These are phyloP conservation scores for Axinella damicornis DNA, from an alignment of 37 sponge, comb jelly and placozoan genomes.

Conservation along the genomic window DNA sequence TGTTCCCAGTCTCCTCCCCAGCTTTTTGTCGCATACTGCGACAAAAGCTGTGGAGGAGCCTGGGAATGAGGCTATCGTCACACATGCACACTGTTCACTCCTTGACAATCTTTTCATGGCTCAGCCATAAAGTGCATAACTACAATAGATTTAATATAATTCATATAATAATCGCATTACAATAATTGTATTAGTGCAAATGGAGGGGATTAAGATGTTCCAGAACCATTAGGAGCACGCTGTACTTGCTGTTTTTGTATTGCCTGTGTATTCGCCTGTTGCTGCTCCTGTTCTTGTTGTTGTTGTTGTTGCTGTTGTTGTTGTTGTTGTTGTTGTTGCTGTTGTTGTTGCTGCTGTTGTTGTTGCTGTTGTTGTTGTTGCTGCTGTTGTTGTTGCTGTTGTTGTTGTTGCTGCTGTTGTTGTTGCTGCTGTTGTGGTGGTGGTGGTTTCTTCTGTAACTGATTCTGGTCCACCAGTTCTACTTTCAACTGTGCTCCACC, in stretches of 20 bases:
- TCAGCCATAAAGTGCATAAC: too few species aligned
- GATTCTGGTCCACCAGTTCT: conserved; percentile 5
- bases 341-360: neutral
- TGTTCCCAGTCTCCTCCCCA: too few species aligned
- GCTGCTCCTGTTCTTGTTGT: too few species aligned
- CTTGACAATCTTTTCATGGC: too few species aligned
- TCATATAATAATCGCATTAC: too few species aligned
- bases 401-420: neutral
- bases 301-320: too few species aligned
- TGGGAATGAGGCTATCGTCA: too few species aligned
- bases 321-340: too few species aligned
- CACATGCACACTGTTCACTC: too few species aligned
- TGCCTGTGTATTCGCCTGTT: neutral
- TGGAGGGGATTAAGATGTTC: neutral
- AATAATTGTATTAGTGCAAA: neutral
- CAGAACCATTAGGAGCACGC: neutral
- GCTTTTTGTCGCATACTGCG: too few species aligned
- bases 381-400: neutral
- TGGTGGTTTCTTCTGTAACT: neutral
- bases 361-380: neutral
- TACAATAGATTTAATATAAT: too few species aligned
- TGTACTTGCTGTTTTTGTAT: neutral
- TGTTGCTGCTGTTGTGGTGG: neutral
- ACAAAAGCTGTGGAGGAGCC: too few species aligned
- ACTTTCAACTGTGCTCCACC: conserved; percentile 8